Percentiles rank a stretch among this genome's conserved stretches.
Evolutionary conservation across 2,113 vertebrate species (phyloP).

Genomic region (Mesembrinibis cayennensis): DNA sequence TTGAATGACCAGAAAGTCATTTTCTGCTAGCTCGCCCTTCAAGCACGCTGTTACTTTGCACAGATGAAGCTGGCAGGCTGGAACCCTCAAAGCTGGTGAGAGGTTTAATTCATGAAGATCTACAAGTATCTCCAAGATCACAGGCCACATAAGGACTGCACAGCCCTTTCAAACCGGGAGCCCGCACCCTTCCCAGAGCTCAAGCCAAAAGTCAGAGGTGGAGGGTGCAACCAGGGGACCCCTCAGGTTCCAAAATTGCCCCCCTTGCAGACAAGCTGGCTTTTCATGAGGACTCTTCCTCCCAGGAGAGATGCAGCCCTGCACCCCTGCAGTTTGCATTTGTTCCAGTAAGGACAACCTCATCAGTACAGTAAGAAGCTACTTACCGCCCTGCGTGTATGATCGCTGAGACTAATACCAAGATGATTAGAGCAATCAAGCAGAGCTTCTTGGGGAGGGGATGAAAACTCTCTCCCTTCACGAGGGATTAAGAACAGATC

Average conservation of each 20-base stretch:
- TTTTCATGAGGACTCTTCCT: not conserved
- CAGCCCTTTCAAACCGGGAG: not conserved
- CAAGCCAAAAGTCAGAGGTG: not conserved
- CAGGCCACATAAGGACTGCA: not conserved
- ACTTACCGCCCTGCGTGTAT: not conserved
- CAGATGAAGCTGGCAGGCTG: not conserved
- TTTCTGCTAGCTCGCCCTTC: not conserved
- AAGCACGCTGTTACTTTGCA: not conserved
- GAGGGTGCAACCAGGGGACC: not conserved
- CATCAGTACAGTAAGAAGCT: not conserved
- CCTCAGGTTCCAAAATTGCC: not conserved
- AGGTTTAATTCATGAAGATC: not conserved
- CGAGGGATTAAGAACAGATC: slow-evolving; percentile 29
- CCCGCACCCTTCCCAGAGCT: not conserved
- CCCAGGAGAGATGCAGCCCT: not conserved
- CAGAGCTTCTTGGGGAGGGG: not conserved
- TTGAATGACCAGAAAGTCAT: not conserved
- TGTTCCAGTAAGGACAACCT: not conserved
- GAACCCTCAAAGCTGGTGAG: not conserved
- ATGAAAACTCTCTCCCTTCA: slow-evolving; percentile 33
- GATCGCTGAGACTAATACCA: not conserved
- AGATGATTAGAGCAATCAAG: slow-evolving; percentile 49
- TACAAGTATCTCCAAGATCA: not conserved
- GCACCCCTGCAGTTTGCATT: not conserved
- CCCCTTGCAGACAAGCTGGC: not conserved